Evolutionary conservation across 35 echinoderm and acorn worm species (phyloP).

Genomic region (Strongylocentrotus purpuratus): DNA sequence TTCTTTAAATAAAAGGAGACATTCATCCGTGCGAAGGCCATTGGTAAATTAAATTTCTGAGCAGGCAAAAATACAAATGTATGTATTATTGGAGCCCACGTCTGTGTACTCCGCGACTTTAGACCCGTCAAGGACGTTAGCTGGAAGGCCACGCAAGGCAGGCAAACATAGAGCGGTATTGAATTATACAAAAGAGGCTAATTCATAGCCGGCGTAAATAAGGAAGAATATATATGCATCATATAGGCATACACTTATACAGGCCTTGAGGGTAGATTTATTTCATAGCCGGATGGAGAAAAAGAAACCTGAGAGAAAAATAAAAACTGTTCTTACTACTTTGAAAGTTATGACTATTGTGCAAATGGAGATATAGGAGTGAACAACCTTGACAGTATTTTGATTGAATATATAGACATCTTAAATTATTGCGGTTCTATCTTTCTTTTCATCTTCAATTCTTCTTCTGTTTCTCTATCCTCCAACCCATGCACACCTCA

Average conservation of each 20-base stretch:
- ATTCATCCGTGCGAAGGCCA: conserved; percentile 26
- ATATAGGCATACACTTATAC: not conserved
- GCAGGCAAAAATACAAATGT: conserved; percentile 39
- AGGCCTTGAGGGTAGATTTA: not conserved
- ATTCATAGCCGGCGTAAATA: not conserved
- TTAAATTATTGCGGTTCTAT: not conserved
- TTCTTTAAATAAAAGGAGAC: conserved; percentile 29
- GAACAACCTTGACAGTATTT: not conserved
- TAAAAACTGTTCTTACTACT: not conserved
- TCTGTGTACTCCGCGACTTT: not conserved
- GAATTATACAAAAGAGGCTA: conserved; percentile 50
- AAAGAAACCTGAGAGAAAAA: not conserved
- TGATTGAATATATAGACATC: not conserved
- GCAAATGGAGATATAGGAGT: no score
- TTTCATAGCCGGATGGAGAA: not conserved
- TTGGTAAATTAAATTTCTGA: conserved; percentile 49
- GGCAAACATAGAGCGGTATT: conserved; percentile 41
- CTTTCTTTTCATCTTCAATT: not conserved
- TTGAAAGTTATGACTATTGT: not conserved
- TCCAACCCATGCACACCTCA: not conserved
- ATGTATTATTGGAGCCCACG: conserved; percentile 32
- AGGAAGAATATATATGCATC: not conserved
- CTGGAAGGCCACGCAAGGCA: not conserved
- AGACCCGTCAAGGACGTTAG: not conserved
- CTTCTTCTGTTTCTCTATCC: not conserved